A percentile compares a stretch with the other conserved stretches of the same genome.
phyloP scores from a whole-genome alignment of 1,140 invertebrate species.

The Pseudomyrmex flavicornis region DNA sequence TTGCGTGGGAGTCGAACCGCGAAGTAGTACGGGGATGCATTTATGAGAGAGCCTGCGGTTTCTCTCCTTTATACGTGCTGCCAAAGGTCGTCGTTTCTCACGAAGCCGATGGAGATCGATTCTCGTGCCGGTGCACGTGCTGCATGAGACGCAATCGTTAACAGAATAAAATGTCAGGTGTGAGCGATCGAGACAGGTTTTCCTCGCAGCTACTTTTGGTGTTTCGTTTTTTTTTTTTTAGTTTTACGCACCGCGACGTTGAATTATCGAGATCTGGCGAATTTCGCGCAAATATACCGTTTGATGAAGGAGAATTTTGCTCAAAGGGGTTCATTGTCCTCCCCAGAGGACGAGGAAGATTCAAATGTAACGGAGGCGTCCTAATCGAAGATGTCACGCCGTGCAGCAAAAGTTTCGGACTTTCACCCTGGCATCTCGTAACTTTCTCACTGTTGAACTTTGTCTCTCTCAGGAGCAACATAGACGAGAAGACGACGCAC shows the following conservation, averaged over 20 bases:
- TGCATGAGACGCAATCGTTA: slow-evolving; percentile 35
- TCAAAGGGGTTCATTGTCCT: background rate
- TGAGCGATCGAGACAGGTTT: slow-evolving; percentile 38
- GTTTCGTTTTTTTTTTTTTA: background rate
- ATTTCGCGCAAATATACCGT: background rate
- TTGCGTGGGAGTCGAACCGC: slow-evolving; percentile 17
- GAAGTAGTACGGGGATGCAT: slow-evolving; percentile 2
- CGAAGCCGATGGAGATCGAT: slow-evolving; percentile 12
- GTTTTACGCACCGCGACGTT: slow-evolving; percentile 8
- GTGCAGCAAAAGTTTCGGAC: slow-evolving; percentile 16
- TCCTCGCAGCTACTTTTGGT: background rate
- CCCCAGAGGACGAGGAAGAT: background rate
- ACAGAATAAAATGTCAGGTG: slow-evolving; percentile 59
- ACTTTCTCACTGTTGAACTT: slow-evolving; percentile 66
- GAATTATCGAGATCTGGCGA: background rate
- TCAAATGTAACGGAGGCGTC: background rate
- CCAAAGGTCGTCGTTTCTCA: slow-evolving; percentile 65
- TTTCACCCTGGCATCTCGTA: slow-evolving; percentile 38
- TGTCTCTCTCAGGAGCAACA: slow-evolving; percentile 17
- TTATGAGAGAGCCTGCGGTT: slow-evolving; percentile 25
- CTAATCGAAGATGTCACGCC: slow-evolving; percentile 14
- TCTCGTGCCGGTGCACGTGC: slow-evolving; percentile 39
- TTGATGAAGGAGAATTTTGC: background rate
- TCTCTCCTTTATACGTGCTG: slow-evolving; percentile 53
- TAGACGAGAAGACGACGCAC: background rate